Conservation (phyloP, 2,888 invertebrate species). For the Drosophila merina region DNA sequence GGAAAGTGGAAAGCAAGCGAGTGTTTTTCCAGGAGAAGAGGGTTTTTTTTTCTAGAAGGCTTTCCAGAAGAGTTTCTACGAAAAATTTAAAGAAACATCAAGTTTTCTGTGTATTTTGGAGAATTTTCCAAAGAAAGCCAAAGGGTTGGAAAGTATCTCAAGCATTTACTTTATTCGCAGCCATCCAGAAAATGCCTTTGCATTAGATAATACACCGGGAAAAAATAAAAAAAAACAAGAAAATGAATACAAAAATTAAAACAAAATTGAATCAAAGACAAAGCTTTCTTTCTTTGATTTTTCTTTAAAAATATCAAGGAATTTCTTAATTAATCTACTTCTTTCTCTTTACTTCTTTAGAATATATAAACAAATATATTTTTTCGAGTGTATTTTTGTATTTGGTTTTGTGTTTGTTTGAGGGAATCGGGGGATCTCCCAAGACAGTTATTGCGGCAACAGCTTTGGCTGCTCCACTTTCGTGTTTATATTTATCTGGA, state of each 20-base stretch:
- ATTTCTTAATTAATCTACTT: too few species aligned
- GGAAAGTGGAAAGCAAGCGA: conserved; percentile 4
- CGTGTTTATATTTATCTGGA: conserved; percentile 66
- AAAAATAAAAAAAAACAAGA: background rate
- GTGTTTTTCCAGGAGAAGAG: conserved; percentile 23
- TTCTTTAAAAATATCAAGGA: too few species aligned
- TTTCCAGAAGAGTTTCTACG: conserved; percentile 24
- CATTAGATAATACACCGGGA: conserved; percentile 16
- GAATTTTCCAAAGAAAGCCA: conserved; percentile 10
- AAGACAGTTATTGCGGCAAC: conserved; percentile 47
- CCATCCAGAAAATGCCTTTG: conserved; percentile 38
- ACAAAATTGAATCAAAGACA: too few species aligned
- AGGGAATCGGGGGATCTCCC: conserved; percentile 30
- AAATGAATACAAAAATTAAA: too few species aligned
- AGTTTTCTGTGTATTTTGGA: conserved; percentile 33
- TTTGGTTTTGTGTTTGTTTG: background rate
- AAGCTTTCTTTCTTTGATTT: too few species aligned
- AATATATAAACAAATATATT: too few species aligned
- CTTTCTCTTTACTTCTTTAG: too few species aligned
- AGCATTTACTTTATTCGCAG: conserved; percentile 37
- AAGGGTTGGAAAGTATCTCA: conserved; percentile 24
- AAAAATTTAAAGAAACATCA: conserved; percentile 27
- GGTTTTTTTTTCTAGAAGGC: conserved; percentile 26
- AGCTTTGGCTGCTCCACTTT: conserved; percentile 27
- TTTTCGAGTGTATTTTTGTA: conserved; percentile 4